Percentiles rank a stretch among this genome's conserved stretches.
These are phyloP conservation scores for Colossoma macropomum DNA, from an alignment of 2,113 vertebrate genomes.

Conservation along the genomic window DNA sequence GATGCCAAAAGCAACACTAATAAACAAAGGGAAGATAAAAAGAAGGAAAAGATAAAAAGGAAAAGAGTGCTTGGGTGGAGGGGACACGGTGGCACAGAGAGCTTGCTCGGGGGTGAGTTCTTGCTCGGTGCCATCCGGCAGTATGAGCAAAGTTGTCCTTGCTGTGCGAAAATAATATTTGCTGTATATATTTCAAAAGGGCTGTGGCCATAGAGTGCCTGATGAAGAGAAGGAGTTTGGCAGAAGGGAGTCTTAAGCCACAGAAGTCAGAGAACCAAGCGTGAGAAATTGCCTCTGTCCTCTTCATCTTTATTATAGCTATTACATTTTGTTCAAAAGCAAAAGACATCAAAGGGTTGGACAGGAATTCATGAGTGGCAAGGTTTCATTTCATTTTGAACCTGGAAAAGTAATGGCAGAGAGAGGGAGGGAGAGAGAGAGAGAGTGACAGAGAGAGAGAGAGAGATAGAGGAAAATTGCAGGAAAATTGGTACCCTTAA, in stretches of 20 bases:
- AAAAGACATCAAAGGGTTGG: slow-evolving; percentile 75
- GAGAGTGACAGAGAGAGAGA: not conserved
- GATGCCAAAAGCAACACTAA: not conserved
- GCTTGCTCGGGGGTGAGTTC: not conserved
- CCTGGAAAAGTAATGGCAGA: slow-evolving; percentile 63
- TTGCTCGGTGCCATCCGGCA: not conserved
- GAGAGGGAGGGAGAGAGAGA: slow-evolving; percentile 67
- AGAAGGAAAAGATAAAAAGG: slow-evolving; percentile 17
- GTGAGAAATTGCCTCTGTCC: slow-evolving; percentile 69
- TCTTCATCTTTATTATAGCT: slow-evolving; percentile 77
- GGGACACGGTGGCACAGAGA: not conserved
- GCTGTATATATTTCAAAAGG: slow-evolving; percentile 64
- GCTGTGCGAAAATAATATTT: slow-evolving; percentile 67
- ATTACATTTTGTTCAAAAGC: slow-evolving; percentile 80
- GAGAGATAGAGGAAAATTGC: too few relatives aligned
- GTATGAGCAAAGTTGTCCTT: slow-evolving; percentile 55
- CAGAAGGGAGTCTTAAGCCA: slow-evolving; percentile 33
- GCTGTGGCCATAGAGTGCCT: slow-evolving; percentile 15
- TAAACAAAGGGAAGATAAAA: not conserved
- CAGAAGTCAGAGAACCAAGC: slow-evolving; percentile 58
- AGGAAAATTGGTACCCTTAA: slow-evolving; percentile 2
- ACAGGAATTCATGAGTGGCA: slow-evolving; percentile 72
- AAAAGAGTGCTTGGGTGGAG: not conserved
- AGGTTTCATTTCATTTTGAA: slow-evolving; percentile 70
- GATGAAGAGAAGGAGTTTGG: not conserved